Conservation (phyloP, 2,797 vertebrate genomes). For the Micromesistius poutassou region DNA sequence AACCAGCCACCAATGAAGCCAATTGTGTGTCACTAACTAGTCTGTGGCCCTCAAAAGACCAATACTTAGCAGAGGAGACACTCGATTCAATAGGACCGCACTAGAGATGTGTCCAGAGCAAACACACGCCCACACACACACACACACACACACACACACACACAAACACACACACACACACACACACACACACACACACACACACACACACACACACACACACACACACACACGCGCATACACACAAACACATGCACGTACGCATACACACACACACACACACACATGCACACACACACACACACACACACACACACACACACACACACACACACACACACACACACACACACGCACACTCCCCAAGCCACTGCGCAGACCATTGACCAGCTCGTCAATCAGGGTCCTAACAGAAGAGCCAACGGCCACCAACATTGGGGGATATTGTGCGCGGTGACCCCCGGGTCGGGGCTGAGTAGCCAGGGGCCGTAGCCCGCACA, state of each 20-base stretch:
- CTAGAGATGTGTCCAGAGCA: constrained; percentile 32
- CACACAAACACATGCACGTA: constrained; percentile 28
- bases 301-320: constrained; percentile 36
- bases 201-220: constrained; percentile 35
- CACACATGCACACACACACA: constrained; percentile 38
- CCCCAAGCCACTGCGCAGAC: constrained; percentile 19
- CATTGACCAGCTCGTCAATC: constrained; percentile 74
- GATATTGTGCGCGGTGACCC: constrained; percentile 73
- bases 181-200: constrained; percentile 30
- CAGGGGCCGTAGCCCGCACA: constrained; percentile 54
- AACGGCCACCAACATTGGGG: constrained; percentile 72
- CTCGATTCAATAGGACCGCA: constrained; percentile 46
- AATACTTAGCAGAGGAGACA: constrained; percentile 54
- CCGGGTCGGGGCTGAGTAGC: constrained; percentile 69
- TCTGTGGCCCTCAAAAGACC: constrained; percentile 55
- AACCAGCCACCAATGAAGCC: constrained; percentile 42
- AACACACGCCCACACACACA: constrained; percentile 35
- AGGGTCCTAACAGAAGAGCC: constrained; percentile 67
- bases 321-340: constrained; percentile 32
- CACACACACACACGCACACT: constrained; percentile 33
- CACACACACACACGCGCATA: constrained; percentile 35
- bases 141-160: constrained; percentile 22
- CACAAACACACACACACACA: constrained; percentile 26
- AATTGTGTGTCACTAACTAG: constrained; percentile 69
- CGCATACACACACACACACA: constrained; percentile 34